A percentile compares a stretch with the other conserved stretches of the same genome.
phyloP scores from a whole-genome alignment of 2,888 invertebrate genomes.

The Melolontha melolontha region DNA sequence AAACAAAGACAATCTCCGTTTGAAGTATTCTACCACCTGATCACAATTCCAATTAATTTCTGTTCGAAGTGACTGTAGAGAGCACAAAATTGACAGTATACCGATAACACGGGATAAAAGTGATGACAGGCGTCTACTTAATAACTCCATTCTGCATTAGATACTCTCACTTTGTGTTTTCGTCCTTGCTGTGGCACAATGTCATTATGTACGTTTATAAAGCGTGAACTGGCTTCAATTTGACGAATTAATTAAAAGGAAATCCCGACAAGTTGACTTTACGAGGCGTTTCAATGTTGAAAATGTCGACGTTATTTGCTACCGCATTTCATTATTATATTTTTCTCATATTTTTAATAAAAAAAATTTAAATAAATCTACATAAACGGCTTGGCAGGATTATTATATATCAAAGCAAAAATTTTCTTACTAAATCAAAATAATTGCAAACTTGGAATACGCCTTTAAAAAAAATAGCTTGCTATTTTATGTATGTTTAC shows the following conservation, averaged over 20 bases:
- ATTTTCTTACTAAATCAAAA: too few species aligned
- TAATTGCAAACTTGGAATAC: too few species aligned
- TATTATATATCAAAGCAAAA: too few species aligned
- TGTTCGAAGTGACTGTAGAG: neutral
- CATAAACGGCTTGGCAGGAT: too few species aligned
- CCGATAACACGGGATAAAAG: neutral
- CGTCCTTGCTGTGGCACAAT: conserved; percentile 12
- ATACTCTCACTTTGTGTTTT: conserved; percentile 21
- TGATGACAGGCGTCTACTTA: conserved; percentile 9
- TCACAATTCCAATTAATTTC: conserved; percentile 21
- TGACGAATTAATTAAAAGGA: conserved; percentile 35
- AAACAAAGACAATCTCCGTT: neutral
- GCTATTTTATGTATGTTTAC: too few species aligned
- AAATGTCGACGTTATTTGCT: too few species aligned
- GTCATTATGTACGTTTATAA: conserved; percentile 24
- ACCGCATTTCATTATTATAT: too few species aligned
- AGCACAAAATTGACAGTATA: conserved; percentile 3
- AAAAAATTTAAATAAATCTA: too few species aligned
- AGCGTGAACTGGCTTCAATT: conserved; percentile 29
- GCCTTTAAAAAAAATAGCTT: too few species aligned
- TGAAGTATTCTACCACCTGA: neutral
- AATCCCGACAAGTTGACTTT: neutral
- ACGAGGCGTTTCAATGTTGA: too few species aligned
- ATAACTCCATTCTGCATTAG: conserved; percentile 11
- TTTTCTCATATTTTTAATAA: too few species aligned